phyloP scores from a whole-genome alignment of 2,888 invertebrate genomes.

The Drosophila pegasa region DNA sequence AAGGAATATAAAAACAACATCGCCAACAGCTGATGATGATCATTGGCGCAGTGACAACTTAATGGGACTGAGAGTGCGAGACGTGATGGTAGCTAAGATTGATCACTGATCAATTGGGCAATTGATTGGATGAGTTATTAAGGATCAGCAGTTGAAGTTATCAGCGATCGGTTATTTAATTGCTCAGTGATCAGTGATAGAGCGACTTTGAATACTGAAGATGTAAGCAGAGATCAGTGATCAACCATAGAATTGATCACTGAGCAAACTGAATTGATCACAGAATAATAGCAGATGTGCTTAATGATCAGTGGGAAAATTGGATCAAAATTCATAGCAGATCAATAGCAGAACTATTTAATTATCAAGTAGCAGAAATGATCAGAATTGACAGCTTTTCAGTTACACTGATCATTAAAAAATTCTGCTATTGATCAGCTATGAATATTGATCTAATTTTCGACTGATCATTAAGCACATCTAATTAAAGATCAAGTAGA shows the following conservation, averaged over 20 bases:
- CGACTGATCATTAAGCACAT: too few species aligned
- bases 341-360: background rate
- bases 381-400: background rate
- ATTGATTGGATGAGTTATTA: constrained; percentile 2
- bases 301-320: background rate
- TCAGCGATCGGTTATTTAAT: background rate
- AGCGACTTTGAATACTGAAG: too few species aligned
- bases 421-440: too few species aligned
- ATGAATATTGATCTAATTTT: too few species aligned
- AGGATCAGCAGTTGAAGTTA: background rate
- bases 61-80: constrained; percentile 24
- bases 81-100: constrained; percentile 28
- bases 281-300: too few species aligned
- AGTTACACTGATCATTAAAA: too few species aligned
- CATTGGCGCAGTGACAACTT: constrained; percentile 24
- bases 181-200: background rate
- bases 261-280: background rate
- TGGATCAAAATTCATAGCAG: too few species aligned
- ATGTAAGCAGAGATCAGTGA: background rate
- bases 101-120: constrained; percentile 24
- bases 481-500: too few species aligned
- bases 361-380: background rate
- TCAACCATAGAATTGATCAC: background rate
- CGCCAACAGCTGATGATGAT: too few species aligned
- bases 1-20: constrained; percentile 25